Percentiles rank a stretch among this genome's conserved stretches.
These are phyloP conservation scores for Galbula dea DNA, from an alignment of 2,113 vertebrate species.

Conservation along the genomic window DNA sequence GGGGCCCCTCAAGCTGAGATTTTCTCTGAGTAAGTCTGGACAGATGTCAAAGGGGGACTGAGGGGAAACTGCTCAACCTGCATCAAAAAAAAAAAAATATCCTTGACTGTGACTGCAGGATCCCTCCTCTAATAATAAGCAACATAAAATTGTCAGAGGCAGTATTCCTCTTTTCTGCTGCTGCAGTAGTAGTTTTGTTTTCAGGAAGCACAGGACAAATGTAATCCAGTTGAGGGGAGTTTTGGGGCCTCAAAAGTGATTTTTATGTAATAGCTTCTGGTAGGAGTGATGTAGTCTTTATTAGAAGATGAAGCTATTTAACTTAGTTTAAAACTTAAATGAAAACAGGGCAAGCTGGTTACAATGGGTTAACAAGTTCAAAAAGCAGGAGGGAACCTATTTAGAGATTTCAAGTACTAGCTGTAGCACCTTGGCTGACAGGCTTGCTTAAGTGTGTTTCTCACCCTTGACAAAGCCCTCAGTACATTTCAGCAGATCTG, in stretches of 20 bases:
- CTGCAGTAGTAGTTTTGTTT: neutral
- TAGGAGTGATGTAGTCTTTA: neutral
- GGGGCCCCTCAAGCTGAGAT: too few species aligned
- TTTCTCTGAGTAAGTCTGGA: accelerated
- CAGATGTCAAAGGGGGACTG: accelerated
- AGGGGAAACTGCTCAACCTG: neutral
- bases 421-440: neutral
- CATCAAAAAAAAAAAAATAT: neutral
- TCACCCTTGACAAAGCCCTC: neutral
- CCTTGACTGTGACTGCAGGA: neutral
- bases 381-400: neutral
- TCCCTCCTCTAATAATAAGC: neutral
- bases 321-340: neutral
- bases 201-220: neutral
- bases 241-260: neutral
- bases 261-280: neutral
- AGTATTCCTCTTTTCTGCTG: neutral
- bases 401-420: neutral
- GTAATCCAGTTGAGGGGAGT: neutral
- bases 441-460: neutral
- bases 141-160: neutral
- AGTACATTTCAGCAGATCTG: neutral
- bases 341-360: neutral
- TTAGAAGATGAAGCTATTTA: neutral
- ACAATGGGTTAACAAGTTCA: neutral